A percentile compares a stretch with the other conserved stretches of the same genome.
Evolutionary conservation across 2,888 invertebrate species (phyloP).

Genomic region (Sphecodes monilicornis): DNA sequence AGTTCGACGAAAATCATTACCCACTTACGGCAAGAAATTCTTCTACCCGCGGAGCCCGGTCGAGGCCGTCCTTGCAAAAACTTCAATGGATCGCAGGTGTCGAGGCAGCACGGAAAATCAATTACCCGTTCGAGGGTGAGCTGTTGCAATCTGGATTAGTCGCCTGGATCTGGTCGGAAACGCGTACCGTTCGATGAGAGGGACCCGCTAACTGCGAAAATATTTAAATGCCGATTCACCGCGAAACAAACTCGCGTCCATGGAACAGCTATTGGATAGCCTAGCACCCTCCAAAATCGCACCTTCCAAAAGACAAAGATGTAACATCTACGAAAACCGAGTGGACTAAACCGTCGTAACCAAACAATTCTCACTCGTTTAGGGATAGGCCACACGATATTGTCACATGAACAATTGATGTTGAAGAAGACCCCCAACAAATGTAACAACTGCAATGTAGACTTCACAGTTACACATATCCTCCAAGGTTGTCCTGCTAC

Average conservation of each 20-base stretch:
- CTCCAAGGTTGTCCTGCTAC: too few species aligned
- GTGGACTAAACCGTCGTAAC: too few species aligned
- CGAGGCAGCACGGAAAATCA: conserved; percentile 70
- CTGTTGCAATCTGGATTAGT: conserved; percentile 33
- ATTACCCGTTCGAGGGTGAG: conserved; percentile 61
- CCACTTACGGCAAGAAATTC: conserved; percentile 52
- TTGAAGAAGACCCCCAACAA: too few species aligned
- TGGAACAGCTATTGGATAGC: neutral
- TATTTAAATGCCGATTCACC: conserved; percentile 15
- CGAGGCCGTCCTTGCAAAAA: conserved; percentile 54
- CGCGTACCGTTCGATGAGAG: neutral
- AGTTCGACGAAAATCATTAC: conserved; percentile 56
- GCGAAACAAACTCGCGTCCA: neutral
- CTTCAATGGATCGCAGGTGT: conserved; percentile 66
- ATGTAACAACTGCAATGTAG: too few species aligned
- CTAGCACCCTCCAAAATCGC: too few species aligned
- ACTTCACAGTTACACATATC: too few species aligned
- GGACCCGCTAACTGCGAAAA: neutral
- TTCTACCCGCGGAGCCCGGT: conserved; percentile 55
- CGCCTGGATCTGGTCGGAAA: neutral
- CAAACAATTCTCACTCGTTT: too few species aligned
- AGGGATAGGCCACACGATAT: too few species aligned
- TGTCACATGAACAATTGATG: too few species aligned
- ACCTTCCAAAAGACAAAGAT: too few species aligned
- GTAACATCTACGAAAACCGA: too few species aligned